Base-by-base conservation (phyloP, 1,140 invertebrate species). In the Alviniconcha marisindica region DNA sequence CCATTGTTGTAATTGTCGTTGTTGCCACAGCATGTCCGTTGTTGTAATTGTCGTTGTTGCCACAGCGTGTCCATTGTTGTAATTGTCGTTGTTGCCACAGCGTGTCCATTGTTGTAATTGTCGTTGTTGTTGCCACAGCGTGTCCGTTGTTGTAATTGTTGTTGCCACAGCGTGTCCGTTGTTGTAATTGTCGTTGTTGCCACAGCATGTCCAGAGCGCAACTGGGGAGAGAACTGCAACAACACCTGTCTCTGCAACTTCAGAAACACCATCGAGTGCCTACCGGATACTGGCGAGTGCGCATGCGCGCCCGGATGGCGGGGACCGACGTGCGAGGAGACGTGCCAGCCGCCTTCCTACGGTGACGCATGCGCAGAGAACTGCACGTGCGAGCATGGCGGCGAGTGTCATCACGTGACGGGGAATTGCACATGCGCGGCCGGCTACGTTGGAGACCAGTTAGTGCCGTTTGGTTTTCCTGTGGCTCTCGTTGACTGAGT, bases 231-330 rank as follows among this genome's bases (percentile, higher is more conserved):
- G 83, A 94, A 96, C 76, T 98, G 97, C 88, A 93, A 92, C 14
- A 96, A 97, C 87, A 92, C 93, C 73, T 98, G 97, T 90, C 94
- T 95, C 44, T 98, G 97, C 92, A 94, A 94, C 76, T 96, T 97
- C 91, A 95, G 95, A 74, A 96, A 96, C 28, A 95, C 94, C 33
- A 0, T 40, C 1, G 44, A 54, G 33, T 97, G 97, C 92, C 94
- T 97, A 92, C 96, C 95, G 87, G 94, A 96, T 12, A 96, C 96
- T 21, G 97, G 97, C 31, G 95, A 96, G 86, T 98, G 97, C 88
- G 94, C 96, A 7, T 98, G 97, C 93, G 94, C 96, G 1, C 95
- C 97, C 4, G 95, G 95, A 88, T 93, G 86, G 83, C 28, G 31
- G 24, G 80, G 80, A 36, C 10, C 18, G n/a, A 48, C 40, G 21